These are phyloP conservation scores for Trichonephila clavipes DNA, from an alignment of 1,140 invertebrate species.

Conservation along the genomic window DNA sequence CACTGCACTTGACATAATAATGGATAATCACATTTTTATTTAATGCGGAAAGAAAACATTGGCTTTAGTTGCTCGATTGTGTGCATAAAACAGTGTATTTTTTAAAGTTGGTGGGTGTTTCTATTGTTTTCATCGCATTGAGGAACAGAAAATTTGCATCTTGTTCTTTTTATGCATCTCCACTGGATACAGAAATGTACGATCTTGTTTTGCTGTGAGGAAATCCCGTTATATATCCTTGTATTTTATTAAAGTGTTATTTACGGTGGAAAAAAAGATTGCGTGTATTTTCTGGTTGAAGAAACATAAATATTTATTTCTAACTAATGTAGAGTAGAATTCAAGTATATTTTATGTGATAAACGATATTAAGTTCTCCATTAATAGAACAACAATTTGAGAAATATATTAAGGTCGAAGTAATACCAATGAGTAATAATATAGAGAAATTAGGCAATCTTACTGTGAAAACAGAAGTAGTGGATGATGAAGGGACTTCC, in stretches of 20 bases:
- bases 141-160: neutral
- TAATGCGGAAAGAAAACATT: too few relatives aligned
- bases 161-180: neutral
- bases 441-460: slow-evolving; percentile 54
- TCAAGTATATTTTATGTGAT: neutral
- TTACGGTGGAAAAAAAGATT: too few relatives aligned
- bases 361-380: too few relatives aligned
- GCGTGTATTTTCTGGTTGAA: neutral
- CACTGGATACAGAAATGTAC: neutral
- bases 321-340: neutral
- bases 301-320: neutral
- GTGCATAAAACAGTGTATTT: too few relatives aligned
- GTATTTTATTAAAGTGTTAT: neutral
- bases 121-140: too few relatives aligned
- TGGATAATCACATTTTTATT: too few relatives aligned
- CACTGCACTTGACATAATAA: too few relatives aligned
- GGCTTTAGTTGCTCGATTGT: too few relatives aligned
- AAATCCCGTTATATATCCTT: neutral
- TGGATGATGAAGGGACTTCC: neutral
- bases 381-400: too few relatives aligned
- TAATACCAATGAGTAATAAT: slow-evolving; percentile 18
- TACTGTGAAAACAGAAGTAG: slow-evolving; percentile 52
- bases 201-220: neutral
- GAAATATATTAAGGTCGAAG: neutral
- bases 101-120: too few relatives aligned